Evolutionary conservation across 2,113 vertebrate species (phyloP).

Genomic region (Boleophthalmus pectinirostris): DNA sequence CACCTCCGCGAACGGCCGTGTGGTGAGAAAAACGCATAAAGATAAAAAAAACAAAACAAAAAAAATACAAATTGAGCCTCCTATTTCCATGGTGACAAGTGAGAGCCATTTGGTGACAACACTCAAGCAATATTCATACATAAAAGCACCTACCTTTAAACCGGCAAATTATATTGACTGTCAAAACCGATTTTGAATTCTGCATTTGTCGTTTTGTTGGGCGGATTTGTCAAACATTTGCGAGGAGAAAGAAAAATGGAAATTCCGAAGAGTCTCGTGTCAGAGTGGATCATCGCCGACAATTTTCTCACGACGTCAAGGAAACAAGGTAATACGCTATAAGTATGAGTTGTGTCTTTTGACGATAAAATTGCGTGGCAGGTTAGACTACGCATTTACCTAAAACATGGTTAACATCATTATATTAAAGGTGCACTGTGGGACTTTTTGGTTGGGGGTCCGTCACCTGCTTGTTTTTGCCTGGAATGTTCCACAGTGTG

Average conservation of each 20-base stretch:
- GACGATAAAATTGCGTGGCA: constrained; percentile 56
- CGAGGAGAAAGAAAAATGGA: constrained; percentile 9
- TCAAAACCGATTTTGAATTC: constrained; percentile 15
- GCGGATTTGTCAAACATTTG: constrained; percentile 1
- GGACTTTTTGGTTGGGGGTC: no score
- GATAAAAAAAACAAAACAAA: background rate
- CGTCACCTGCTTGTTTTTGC: no score
- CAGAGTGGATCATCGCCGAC: constrained; percentile 7
- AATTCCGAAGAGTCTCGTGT: constrained; percentile 13
- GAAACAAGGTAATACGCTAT: constrained; percentile 21
- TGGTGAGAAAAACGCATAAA: constrained; percentile 47
- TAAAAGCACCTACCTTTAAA: constrained; percentile 44
- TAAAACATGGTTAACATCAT: no score
- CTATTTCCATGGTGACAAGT: constrained; percentile 54
- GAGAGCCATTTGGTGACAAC: constrained; percentile 60
- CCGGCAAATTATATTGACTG: constrained; percentile 15
- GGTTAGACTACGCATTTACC: no score
- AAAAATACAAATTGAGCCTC: constrained; percentile 41
- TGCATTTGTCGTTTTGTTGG: background rate
- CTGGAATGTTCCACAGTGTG: no score
- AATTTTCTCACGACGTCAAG: constrained; percentile 27
- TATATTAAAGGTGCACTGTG: no score
- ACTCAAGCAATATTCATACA: constrained; percentile 15
- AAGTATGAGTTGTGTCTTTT: constrained; percentile 43
- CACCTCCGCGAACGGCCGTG: constrained; percentile 48